These are phyloP conservation scores for Lasiurus cinereus DNA, from an alignment of 2,113 vertebrate species.

Conservation along the genomic window DNA sequence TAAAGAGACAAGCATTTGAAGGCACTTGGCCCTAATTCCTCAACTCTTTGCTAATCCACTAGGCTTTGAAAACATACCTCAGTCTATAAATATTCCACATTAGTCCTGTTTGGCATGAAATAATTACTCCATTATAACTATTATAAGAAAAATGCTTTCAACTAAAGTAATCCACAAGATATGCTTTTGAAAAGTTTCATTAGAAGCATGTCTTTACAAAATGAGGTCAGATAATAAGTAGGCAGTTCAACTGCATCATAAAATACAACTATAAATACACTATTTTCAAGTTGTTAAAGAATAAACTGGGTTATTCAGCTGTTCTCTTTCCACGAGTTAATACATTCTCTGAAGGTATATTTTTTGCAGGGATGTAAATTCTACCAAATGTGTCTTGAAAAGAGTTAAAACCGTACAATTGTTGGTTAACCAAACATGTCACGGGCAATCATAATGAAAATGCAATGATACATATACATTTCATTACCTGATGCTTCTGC, in stretches of 20 bases:
- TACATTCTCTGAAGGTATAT: constrained; percentile 8
- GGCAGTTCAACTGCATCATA: constrained; percentile 11
- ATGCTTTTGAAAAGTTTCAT: constrained; percentile 79
- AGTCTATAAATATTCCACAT: constrained; percentile 62
- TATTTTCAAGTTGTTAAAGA: constrained; percentile 30
- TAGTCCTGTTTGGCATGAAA: constrained; percentile 67
- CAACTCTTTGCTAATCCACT: constrained; percentile 74
- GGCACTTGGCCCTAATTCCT: constrained; percentile 73
- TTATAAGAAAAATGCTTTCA: constrained; percentile 67
- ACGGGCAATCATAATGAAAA: constrained; percentile 27
- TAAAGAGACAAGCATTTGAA: constrained; percentile 70
- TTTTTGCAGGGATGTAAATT: constrained; percentile 59
- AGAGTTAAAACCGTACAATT: not conserved
- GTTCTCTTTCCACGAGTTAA: not conserved
- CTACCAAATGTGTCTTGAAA: constrained; percentile 18
- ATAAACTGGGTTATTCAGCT: constrained; percentile 41
- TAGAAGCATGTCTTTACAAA: constrained; percentile 63
- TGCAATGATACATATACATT: not conserved
- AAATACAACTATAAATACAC: not conserved
- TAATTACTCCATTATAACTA: constrained; percentile 76
- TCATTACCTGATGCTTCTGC: not conserved
- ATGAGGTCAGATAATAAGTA: constrained; percentile 50
- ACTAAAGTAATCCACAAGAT: constrained; percentile 71
- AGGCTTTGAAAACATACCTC: constrained; percentile 70
- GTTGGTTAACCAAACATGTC: not conserved